A percentile compares a stretch with the other conserved stretches of the same genome.
Evolutionary conservation across 2,797 vertebrate genomes (phyloP).

Genomic region (Dicrostonyx torquatus): DNA sequence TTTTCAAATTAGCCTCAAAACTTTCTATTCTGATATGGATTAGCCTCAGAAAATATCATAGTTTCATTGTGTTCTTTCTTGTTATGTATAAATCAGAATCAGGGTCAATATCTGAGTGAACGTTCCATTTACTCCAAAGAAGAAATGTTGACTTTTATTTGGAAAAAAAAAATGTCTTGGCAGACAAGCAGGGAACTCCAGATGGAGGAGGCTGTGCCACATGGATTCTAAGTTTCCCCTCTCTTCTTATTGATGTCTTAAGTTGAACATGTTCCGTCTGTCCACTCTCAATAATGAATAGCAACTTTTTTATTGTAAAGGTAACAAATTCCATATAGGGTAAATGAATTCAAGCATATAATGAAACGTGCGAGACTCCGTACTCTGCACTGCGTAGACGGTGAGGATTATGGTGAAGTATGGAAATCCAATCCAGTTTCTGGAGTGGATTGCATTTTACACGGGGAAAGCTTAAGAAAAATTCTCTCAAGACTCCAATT

Average conservation of each 20-base stretch:
- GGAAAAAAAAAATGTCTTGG: slow-evolving; percentile 85
- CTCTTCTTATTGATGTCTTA: slow-evolving; percentile 88
- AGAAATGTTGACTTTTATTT: slow-evolving; percentile 87
- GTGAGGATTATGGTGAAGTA: slow-evolving; percentile 74
- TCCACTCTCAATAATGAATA: slow-evolving; percentile 88
- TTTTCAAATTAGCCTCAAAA: slow-evolving; percentile 79
- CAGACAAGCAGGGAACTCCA: slow-evolving; percentile 86
- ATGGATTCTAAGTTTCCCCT: slow-evolving; percentile 84
- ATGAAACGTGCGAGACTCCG: slow-evolving; percentile 84
- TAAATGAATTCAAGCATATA: slow-evolving; percentile 89
- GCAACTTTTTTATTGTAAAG: slow-evolving; percentile 86
- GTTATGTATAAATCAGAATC: slow-evolving; percentile 86
- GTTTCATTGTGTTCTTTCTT: slow-evolving; percentile 84
- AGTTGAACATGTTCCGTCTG: slow-evolving; percentile 89
- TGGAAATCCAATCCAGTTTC: slow-evolving; percentile 81
- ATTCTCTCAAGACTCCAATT: slow-evolving; percentile 32
- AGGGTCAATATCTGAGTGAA: slow-evolving; percentile 85
- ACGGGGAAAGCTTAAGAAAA: slow-evolving; percentile 59
- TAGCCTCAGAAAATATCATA: slow-evolving; percentile 80
- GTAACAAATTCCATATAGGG: slow-evolving; percentile 88
- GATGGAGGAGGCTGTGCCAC: slow-evolving; percentile 87
- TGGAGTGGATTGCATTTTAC: slow-evolving; percentile 72
- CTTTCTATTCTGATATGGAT: slow-evolving; percentile 80
- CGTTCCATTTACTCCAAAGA: slow-evolving; percentile 86
- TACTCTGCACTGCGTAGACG: slow-evolving; percentile 41